Conservation (phyloP, 2,797 vertebrate genomes). For the Onychomys torridus region DNA sequence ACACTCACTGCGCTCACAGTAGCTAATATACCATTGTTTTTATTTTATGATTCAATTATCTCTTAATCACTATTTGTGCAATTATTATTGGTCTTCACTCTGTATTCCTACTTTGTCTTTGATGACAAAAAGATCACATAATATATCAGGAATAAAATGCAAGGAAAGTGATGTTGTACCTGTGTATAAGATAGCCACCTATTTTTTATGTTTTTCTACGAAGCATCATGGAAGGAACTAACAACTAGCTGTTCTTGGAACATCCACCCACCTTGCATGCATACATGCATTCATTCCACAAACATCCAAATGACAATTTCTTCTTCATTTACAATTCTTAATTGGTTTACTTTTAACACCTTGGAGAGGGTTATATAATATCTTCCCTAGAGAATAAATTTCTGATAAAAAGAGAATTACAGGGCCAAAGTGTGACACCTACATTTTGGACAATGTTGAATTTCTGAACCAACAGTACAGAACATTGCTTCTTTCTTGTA, state of each 20-base stretch:
- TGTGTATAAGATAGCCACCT: not conserved
- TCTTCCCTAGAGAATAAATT: not conserved
- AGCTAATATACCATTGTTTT: not conserved
- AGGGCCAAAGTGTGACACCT: not conserved
- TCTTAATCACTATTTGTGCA: not conserved
- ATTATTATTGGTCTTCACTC: conserved; percentile 1
- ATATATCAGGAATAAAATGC: not conserved
- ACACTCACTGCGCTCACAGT: not conserved
- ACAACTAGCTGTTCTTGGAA: not conserved
- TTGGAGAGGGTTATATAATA: not conserved
- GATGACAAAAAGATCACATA: not conserved
- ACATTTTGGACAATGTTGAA: not conserved
- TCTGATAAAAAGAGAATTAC: not conserved
- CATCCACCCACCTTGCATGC: not conserved
- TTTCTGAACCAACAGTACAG: not conserved
- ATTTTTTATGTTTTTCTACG: not conserved
- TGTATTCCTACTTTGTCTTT: not conserved
- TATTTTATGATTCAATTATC: not conserved
- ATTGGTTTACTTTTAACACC: not conserved
- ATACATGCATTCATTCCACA: too few relatives aligned
- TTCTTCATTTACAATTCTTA: not conserved
- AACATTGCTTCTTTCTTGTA: too few relatives aligned
- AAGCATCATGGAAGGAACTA: not conserved
- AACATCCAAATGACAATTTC: not conserved
- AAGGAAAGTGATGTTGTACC: not conserved